Evolutionary conservation across 2,797 vertebrate species (phyloP).

Genomic region (Protonibea diacanthus): DNA sequence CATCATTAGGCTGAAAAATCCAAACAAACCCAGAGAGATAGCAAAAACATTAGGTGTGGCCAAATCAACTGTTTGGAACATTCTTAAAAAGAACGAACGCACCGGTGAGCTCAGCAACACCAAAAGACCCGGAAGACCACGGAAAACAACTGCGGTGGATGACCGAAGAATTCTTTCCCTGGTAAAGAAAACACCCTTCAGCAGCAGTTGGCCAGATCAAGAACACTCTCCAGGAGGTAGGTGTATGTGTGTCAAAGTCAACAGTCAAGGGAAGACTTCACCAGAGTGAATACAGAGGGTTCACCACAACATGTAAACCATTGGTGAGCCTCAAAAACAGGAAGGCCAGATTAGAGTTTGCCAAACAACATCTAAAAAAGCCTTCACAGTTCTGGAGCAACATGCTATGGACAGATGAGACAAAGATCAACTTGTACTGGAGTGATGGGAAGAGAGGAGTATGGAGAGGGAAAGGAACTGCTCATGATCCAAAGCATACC

Average conservation of each 20-base stretch:
- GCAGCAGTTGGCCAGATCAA: slow-evolving; percentile 65
- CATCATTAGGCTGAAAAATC: slow-evolving; percentile 42
- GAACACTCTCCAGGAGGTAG: slow-evolving; percentile 57
- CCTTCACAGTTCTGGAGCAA: no score
- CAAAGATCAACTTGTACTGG: no score
- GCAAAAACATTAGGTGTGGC: slow-evolving; percentile 36
- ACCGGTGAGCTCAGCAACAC: slow-evolving; percentile 22
- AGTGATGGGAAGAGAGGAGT: no score
- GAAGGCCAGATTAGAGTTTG: no score
- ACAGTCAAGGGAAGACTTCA: not conserved
- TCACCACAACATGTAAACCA: not conserved
- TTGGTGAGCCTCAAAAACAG: no score
- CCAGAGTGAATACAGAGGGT: not conserved
- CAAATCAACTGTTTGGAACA: slow-evolving; percentile 24
- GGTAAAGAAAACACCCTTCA: slow-evolving; percentile 43
- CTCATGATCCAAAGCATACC: no score
- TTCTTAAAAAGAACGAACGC: slow-evolving; percentile 35
- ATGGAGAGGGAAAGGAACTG: no score
- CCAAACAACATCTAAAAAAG: no score
- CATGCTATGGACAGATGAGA: no score
- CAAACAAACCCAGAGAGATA: not conserved
- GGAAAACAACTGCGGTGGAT: slow-evolving; percentile 56
- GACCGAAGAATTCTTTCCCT: slow-evolving; percentile 5
- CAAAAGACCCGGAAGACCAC: slow-evolving; percentile 43
- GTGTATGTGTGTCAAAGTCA: slow-evolving; percentile 9